phyloP scores from a whole-genome alignment of 2,888 invertebrate species.

The Pterobdella sp. region DNA sequence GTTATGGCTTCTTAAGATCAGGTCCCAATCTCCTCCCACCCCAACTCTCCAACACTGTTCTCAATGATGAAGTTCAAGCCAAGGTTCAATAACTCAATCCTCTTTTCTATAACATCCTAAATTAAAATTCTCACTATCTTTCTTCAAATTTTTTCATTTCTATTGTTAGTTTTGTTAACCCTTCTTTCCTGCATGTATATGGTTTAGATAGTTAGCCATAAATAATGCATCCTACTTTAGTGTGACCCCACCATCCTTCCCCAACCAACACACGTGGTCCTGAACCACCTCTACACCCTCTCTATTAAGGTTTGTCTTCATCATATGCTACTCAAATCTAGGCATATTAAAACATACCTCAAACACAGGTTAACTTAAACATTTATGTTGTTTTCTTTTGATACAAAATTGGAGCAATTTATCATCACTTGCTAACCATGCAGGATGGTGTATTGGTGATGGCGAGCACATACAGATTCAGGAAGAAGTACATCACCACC shows the following conservation, averaged over 20 bases:
- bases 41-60: constrained; percentile 25
- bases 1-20: constrained; percentile 19
- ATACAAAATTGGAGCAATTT: neutral
- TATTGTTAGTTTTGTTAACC: too few species aligned
- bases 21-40: constrained; percentile 29
- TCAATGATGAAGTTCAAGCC: constrained; percentile 22
- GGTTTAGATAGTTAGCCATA: too few species aligned
- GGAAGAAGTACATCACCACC: constrained; percentile 30
- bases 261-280: constrained; percentile 27
- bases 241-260: constrained; percentile 28
- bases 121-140: too few species aligned
- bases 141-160: too few species aligned
- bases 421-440: neutral
- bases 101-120: too few species aligned
- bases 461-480: constrained; percentile 25
- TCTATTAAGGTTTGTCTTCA: constrained; percentile 30
- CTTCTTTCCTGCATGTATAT: too few species aligned
- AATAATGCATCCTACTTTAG: constrained; percentile 10
- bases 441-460: constrained; percentile 31
- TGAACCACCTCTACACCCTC: constrained; percentile 31
- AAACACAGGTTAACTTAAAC: neutral
- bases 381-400: constrained; percentile 3
- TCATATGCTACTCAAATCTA: neutral
- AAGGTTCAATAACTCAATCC: too few species aligned
- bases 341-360: neutral